Evolutionary conservation across 2,797 vertebrate species (phyloP).

Genomic region (Smutsia gigantea): DNA sequence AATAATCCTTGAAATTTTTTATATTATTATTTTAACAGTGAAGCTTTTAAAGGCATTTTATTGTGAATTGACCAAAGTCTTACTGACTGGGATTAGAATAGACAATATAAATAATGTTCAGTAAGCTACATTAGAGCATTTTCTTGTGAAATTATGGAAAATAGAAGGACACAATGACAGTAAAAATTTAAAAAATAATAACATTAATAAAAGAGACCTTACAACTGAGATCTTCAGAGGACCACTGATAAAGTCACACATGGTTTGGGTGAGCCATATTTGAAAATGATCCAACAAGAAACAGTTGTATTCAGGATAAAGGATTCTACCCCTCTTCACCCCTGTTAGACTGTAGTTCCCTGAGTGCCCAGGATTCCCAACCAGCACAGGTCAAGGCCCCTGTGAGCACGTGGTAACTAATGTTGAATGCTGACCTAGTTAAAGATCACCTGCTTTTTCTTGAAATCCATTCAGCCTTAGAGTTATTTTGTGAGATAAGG

Average conservation of each 20-base stretch:
- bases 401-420: not conserved
- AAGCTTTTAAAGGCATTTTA: not conserved
- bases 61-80: not conserved
- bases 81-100: not conserved
- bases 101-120: not conserved
- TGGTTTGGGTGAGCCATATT: not conserved
- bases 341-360: not conserved
- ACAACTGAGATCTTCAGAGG: not conserved
- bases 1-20: not conserved
- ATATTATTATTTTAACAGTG: not conserved
- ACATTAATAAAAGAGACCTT: not conserved
- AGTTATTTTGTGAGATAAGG: not conserved
- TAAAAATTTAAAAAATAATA: not conserved
- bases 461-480: not conserved
- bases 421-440: not conserved
- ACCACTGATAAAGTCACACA: not conserved
- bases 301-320: not conserved
- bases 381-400: no score
- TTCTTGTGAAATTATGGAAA: constrained; percentile 9
- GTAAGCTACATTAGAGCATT: not conserved
- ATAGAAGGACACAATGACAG: not conserved
- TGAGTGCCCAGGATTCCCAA: not conserved
- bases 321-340: not conserved
- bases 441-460: not conserved
- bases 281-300: not conserved